Conservation (phyloP, 2,888 invertebrate species). For the Mythimna impura region DNA sequence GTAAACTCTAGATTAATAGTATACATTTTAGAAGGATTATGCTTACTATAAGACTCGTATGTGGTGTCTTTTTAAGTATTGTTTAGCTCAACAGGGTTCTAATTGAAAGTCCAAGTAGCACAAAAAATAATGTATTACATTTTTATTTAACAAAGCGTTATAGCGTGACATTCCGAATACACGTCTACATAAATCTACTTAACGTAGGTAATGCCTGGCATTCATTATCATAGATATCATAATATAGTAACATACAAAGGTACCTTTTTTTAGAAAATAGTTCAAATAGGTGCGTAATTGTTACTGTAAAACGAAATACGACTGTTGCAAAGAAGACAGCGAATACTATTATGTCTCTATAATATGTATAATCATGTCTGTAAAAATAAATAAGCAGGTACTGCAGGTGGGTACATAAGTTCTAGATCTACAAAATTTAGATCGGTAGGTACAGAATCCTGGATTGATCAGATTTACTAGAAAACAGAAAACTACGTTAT, state of each 20-base stretch:
- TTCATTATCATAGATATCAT: slow-evolving; percentile 59
- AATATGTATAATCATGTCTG: neutral
- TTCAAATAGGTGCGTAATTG: neutral
- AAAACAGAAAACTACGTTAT: too few species aligned
- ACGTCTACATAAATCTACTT: slow-evolving; percentile 62
- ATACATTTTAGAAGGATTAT: neutral
- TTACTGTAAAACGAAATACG: neutral
- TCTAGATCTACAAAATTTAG: neutral
- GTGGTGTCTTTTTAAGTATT: neutral
- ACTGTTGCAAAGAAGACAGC: neutral
- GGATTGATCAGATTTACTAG: neutral
- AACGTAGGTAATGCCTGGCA: slow-evolving; percentile 68
- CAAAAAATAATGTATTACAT: slow-evolving; percentile 86
- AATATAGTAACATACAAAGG: slow-evolving; percentile 40
- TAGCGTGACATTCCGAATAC: slow-evolving; percentile 69
- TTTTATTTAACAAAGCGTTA: slow-evolving; percentile 86
- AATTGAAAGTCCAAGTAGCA: slow-evolving; percentile 78
- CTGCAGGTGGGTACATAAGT: too few species aligned
- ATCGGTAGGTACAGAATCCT: neutral
- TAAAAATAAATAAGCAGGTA: too few species aligned
- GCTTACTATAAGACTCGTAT: neutral
- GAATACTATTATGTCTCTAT: neutral
- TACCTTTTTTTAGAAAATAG: slow-evolving; percentile 16
- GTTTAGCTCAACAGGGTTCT: slow-evolving; percentile 28
- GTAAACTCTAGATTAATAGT: neutral